Evolutionary conservation across 2,113 vertebrate genomes (phyloP).

Genomic region (Microtus oregoni): DNA sequence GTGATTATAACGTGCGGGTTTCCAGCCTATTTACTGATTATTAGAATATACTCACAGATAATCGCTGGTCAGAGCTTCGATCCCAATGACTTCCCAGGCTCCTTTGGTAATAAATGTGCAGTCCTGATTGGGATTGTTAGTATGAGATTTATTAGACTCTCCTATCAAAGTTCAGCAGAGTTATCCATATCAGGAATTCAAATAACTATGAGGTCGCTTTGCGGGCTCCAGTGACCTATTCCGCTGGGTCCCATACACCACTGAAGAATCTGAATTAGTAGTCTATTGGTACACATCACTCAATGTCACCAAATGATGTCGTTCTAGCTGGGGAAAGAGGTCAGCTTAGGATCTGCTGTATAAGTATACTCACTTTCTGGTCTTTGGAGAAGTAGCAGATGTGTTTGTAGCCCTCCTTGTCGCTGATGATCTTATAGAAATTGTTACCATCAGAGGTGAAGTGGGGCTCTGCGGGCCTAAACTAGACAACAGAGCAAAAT

Average conservation of each 20-base stretch:
- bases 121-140: slow-evolving; percentile 48
- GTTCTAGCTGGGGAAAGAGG: background rate
- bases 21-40: slow-evolving; percentile 16
- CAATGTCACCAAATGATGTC: background rate
- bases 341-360: slow-evolving; percentile 6
- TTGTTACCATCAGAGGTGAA: slow-evolving; percentile 90
- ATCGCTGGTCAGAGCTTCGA: slow-evolving; percentile 83
- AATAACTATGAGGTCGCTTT: background rate
- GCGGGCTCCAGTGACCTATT: background rate
- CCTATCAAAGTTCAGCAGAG: slow-evolving; percentile 18
- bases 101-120: slow-evolving; percentile 85
- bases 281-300: background rate
- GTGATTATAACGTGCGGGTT: background rate
- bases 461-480: slow-evolving; percentile 90
- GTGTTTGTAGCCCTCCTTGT: slow-evolving; percentile 92
- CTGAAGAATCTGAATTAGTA: background rate
- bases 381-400: slow-evolving; percentile 88
- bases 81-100: slow-evolving; percentile 89
- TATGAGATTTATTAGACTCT: slow-evolving; percentile 46
- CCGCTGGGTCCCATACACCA: background rate
- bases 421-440: slow-evolving; percentile 95
- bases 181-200: slow-evolving; percentile 35
- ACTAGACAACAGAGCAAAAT: slow-evolving; percentile 87
- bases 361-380: slow-evolving; percentile 25
- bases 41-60: slow-evolving; percentile 87